Conservation (phyloP, 2,797 vertebrate species). For the Ptychobarbus kaznakovi region DNA sequence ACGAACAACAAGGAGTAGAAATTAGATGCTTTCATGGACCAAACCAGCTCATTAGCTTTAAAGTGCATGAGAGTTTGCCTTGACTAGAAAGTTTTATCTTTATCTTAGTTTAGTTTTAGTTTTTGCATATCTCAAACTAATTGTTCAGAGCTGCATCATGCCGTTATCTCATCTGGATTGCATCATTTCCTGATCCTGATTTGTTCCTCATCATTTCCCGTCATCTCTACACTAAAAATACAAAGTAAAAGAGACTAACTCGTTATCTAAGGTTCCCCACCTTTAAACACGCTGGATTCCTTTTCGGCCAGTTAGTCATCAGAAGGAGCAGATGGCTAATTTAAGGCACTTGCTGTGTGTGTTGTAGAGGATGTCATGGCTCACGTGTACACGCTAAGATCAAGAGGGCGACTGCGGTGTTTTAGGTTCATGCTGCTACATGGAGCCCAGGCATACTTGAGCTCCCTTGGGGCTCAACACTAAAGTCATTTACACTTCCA, state of each 20-base stretch:
- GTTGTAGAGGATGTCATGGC: constrained; percentile 33
- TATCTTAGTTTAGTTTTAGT: constrained; percentile 3
- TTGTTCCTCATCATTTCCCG: background rate
- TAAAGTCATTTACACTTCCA: constrained; percentile 57
- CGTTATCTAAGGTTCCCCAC: constrained; percentile 1
- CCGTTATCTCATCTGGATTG: background rate
- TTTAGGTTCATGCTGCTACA: constrained; percentile 38
- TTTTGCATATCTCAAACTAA: background rate
- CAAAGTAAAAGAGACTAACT: background rate
- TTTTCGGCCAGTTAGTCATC: constrained; percentile 46
- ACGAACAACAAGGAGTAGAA: constrained; percentile 50
- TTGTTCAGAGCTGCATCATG: constrained; percentile 6
- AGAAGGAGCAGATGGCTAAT: constrained; percentile 43
- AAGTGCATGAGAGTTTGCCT: background rate
- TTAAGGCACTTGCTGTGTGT: constrained; percentile 39
- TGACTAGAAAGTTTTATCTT: constrained; percentile 13
- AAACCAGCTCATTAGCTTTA: constrained; percentile 41
- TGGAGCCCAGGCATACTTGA: constrained; percentile 31
- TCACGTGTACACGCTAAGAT: constrained; percentile 14
- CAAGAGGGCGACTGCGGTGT: constrained; percentile 30
- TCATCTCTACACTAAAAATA: background rate
- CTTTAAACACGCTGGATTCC: constrained; percentile 33
- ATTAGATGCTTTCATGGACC: constrained; percentile 50
- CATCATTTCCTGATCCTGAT: background rate
- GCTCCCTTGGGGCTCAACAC: constrained; percentile 49